These are phyloP conservation scores for Tolypeutes matacus DNA, from an alignment of 2,797 vertebrate species.

Conservation along the genomic window DNA sequence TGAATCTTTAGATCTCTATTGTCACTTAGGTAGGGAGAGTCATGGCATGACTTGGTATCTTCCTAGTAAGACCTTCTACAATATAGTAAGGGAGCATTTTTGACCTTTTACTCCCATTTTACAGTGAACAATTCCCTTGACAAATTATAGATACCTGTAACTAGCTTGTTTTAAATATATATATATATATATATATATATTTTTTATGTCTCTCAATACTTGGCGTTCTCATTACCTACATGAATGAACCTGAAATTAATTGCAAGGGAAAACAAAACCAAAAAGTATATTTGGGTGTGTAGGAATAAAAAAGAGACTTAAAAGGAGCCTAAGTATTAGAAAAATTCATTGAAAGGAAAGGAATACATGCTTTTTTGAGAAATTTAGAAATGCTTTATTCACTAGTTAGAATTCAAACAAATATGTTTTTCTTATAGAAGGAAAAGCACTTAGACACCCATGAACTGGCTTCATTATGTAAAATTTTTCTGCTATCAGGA, in stretches of 20 bases:
- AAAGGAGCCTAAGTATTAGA: not conserved
- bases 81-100: not conserved
- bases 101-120: not conserved
- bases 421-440: constrained; percentile 48
- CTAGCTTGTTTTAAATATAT: not conserved
- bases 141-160: not conserved
- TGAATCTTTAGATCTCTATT: constrained; percentile 18
- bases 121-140: constrained; percentile 24
- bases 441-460: constrained; percentile 53
- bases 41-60: not conserved
- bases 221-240: no score
- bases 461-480: constrained; percentile 58
- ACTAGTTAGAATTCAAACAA: not conserved
- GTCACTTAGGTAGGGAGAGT: constrained; percentile 7
- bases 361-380: not conserved
- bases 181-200: not conserved
- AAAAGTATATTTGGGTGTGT: constrained; percentile 30
- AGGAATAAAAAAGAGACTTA: not conserved
- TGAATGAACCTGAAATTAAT: not conserved
- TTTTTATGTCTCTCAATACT: not conserved
- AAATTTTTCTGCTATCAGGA: constrained; percentile 53
- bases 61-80: not conserved
- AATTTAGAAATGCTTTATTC: not conserved
- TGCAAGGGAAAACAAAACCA: not conserved
- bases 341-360: constrained; percentile 50